phyloP scores from a whole-genome alignment of 2,113 vertebrate genomes.

The Gila orcuttii region DNA sequence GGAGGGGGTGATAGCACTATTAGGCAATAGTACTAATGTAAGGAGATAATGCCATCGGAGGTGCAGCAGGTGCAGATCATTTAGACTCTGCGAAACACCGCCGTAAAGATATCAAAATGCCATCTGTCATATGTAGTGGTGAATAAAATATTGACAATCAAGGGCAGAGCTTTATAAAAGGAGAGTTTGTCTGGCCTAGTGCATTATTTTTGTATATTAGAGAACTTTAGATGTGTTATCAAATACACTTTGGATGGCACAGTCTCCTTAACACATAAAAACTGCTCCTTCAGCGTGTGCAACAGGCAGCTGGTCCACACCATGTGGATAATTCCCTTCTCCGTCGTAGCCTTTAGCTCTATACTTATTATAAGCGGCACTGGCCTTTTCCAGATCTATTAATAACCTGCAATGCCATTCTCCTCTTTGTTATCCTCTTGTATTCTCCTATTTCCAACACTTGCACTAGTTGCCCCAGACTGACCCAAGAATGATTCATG shows the following conservation, averaged over 20 bases:
- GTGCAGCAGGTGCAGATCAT: conserved; percentile 60
- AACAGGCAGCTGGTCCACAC: conserved; percentile 33
- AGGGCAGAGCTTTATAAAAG: neutral
- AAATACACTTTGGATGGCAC: neutral
- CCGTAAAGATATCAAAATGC: conserved; percentile 24
- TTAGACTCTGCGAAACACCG: conserved; percentile 46
- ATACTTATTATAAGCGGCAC: conserved; percentile 55
- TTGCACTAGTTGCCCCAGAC: conserved; percentile 2
- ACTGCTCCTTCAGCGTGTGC: neutral
- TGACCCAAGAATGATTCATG: neutral
- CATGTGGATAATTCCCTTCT: conserved; percentile 27
- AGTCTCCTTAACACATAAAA: neutral
- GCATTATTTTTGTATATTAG: neutral
- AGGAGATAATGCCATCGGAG: conserved; percentile 61
- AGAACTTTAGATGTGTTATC: neutral
- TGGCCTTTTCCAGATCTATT: conserved; percentile 71
- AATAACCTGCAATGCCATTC: conserved; percentile 44
- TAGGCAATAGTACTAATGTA: conserved; percentile 57
- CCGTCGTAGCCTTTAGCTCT: conserved; percentile 21
- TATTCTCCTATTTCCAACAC: conserved; percentile 21
- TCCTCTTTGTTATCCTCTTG: conserved; percentile 31
- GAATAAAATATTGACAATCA: conserved; percentile 27
- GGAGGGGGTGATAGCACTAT: neutral
- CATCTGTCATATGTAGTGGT: conserved; percentile 17
- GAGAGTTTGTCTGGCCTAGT: neutral